Base-by-base conservation (phyloP, 2,888 invertebrate species). In the Steinernema hermaphroditum region DNA sequence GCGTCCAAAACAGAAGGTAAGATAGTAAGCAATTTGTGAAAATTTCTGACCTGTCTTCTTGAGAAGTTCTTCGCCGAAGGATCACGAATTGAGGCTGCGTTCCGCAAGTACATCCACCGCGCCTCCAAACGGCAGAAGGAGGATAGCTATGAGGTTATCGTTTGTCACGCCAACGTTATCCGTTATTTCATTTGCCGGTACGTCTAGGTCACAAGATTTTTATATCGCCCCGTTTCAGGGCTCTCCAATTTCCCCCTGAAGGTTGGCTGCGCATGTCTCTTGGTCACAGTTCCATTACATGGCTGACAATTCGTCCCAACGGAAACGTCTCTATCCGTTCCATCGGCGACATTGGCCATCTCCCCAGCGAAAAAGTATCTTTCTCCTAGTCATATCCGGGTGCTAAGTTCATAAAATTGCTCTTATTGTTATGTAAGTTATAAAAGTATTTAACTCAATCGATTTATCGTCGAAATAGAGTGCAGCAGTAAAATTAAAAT, bases 101-200 rank as follows among this genome's bases (percentile, higher is more conserved):
- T 96, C 88, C 90, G 96, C 68, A 92, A 92, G 81, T 93, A 94
- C 88, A 93, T 98, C 87, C 91, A 96, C 88, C 90, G 98, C 69
- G 96, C 97, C 1, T 90, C 91, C 50, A 91, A 92, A 0, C 81
- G 85, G 2, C 95, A 97, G 88, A 90, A 90, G 0, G 89, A 91
- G 54, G 94, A 96, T 87, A 91, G 92, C 0, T 94, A 93, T 87
- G 95, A 96, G 43, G 87, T 98, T 50, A 89, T 97, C 72, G 95
- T 98, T 0, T 97, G 97, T 82, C 98, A 98, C 88, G 96, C 94
- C 2, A 98, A 98, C 88, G 97, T 98, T 27, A 98, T 98, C 84
- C 90, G 96, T 57, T 97, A 94, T 88, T 93, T 93, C 86, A 91
- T 93, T n/a, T 94, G 94, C 90, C 91, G 92, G 92, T 92, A 85